A percentile compares a stretch with the other conserved stretches of the same genome.
Conservation (phyloP, 2,888 invertebrate species). For the Dryadula phaetusa region DNA sequence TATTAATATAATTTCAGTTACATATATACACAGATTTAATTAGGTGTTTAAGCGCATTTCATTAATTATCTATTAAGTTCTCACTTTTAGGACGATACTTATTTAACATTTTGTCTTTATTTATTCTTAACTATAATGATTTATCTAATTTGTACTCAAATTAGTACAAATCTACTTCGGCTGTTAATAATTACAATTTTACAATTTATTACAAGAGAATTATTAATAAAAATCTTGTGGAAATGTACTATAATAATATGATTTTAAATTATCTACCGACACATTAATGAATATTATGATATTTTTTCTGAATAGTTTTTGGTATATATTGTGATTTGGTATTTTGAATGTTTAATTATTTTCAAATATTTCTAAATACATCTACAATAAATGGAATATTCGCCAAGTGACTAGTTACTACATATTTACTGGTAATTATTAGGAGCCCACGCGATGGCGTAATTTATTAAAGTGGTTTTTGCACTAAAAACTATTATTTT, state of each 20-base stretch:
- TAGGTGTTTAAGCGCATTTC: constrained; percentile 13
- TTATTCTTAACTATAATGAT: background rate
- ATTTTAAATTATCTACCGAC: background rate
- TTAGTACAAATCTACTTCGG: constrained; percentile 9
- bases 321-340: background rate
- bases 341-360: background rate
- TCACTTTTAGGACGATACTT: constrained; percentile 59
- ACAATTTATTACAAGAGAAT: background rate
- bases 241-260: background rate
- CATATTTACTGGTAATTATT: too few relatives aligned
- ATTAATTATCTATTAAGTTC: constrained; percentile 42
- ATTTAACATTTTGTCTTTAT: constrained; percentile 34
- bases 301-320: background rate
- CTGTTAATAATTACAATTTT: background rate
- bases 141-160: constrained; percentile 28
- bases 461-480: too few relatives aligned
- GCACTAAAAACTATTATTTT: too few relatives aligned
- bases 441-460: too few relatives aligned
- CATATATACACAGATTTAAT: constrained; percentile 3
- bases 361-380: background rate
- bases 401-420: too few relatives aligned
- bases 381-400: too few relatives aligned
- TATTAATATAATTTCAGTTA: background rate
- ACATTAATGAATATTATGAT: background rate
- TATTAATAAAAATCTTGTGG: background rate